phyloP scores from a whole-genome alignment of 1,140 invertebrate species.

The Caenorhabditis brenneri region DNA sequence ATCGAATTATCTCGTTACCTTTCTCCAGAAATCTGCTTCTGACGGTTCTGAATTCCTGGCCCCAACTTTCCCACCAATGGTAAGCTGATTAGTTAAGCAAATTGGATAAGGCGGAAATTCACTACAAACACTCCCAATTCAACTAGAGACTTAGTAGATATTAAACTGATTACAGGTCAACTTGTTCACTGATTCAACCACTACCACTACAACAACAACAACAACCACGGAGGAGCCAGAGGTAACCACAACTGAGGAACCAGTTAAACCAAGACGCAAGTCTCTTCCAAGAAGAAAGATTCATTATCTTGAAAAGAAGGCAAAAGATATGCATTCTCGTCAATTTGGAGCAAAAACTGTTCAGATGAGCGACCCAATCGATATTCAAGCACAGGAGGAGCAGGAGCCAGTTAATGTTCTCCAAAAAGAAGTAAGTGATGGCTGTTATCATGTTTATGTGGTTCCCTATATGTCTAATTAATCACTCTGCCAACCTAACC shows the following conservation, averaged over 20 bases:
- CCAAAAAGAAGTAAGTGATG: not conserved
- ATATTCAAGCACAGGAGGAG: conserved; percentile 26
- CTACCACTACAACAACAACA: not conserved
- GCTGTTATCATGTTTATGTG: not conserved
- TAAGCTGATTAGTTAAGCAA: not conserved
- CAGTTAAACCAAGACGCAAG: conserved; percentile 25
- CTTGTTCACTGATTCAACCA: conserved; percentile 2
- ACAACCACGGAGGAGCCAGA: conserved; percentile 12
- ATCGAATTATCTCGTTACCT: conserved; percentile 16
- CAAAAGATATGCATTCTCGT: conserved; percentile 16
- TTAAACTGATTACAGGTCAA: not conserved
- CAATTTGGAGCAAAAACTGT: conserved; percentile 36
- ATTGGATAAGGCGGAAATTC: no score
- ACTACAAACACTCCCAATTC: not conserved
- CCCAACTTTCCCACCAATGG: conserved; percentile 30
- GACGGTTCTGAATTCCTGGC: not conserved
- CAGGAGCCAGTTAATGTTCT: conserved; percentile 14
- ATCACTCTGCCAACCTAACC: conserved; percentile 1
- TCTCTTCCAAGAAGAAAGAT: conserved; percentile 26
- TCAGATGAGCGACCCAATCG: conserved; percentile 32
- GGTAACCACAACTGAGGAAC: not conserved
- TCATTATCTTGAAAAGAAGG: conserved; percentile 28
- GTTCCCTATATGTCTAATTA: no score
- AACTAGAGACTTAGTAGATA: not conserved
- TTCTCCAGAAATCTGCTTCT: not conserved